These are phyloP conservation scores for Pseudococcus jackbeardsleyi DNA, from an alignment of 2,888 invertebrate genomes.

Conservation along the genomic window DNA sequence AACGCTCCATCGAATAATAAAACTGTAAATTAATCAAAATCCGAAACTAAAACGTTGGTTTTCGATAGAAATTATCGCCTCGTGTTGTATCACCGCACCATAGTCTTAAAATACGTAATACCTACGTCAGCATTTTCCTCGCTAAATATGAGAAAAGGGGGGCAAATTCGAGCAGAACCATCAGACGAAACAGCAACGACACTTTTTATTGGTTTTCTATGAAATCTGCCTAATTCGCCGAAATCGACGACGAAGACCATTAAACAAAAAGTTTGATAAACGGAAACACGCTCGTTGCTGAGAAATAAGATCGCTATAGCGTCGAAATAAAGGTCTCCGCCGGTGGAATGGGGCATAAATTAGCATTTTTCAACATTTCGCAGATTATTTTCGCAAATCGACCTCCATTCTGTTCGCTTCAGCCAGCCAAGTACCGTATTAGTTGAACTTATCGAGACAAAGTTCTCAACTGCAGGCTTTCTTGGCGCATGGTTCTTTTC, in stretches of 20 bases:
- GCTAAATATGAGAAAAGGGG: too few relatives aligned
- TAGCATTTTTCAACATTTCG: too few relatives aligned
- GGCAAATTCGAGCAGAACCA: too few relatives aligned
- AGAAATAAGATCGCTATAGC: too few relatives aligned
- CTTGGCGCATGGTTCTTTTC: background rate
- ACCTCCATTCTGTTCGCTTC: background rate
- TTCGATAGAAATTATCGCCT: background rate
- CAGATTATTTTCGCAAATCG: background rate
- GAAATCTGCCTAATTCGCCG: background rate
- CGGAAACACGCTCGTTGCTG: background rate
- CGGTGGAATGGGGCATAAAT: too few relatives aligned
- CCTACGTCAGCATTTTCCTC: slow-evolving; percentile 12
- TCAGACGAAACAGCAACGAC: background rate
- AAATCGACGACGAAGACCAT: background rate
- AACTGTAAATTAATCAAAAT: slow-evolving; percentile 22
- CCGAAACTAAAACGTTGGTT: background rate
- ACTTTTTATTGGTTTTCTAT: background rate
- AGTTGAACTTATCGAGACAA: background rate
- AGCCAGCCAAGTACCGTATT: too few relatives aligned
- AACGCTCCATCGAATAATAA: background rate
- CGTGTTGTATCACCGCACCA: background rate
- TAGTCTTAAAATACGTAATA: background rate
- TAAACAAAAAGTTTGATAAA: background rate
- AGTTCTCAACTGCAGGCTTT: background rate
- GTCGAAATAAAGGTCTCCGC: too few relatives aligned